phyloP scores from a whole-genome alignment of 2,888 invertebrate species.

The Graphium colonna region DNA sequence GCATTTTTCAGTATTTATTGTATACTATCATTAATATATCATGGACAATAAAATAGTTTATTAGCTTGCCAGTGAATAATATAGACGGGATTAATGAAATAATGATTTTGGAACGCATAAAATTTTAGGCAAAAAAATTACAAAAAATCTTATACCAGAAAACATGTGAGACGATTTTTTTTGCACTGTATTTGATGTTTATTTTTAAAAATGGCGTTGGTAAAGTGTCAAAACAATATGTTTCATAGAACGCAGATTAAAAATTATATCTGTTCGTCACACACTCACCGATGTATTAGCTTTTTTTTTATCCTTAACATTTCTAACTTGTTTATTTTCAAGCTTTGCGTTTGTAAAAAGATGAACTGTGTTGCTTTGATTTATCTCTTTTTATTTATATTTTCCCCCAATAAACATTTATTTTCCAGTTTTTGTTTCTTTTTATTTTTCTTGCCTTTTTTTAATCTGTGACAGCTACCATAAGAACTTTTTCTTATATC shows the following conservation, averaged over 20 bases:
- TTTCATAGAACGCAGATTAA: too few relatives aligned
- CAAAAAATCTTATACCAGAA: too few relatives aligned
- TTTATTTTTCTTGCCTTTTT: constrained; percentile 34
- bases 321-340: constrained; percentile 19
- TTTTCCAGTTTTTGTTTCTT: constrained; percentile 54
- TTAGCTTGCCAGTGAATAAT: not conserved
- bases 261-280: too few relatives aligned
- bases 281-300: not conserved
- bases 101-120: not conserved
- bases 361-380: constrained; percentile 47
- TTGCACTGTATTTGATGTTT: too few relatives aligned
- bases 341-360: constrained; percentile 26
- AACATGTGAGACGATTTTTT: too few relatives aligned
- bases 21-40: constrained; percentile 9
- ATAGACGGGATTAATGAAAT: not conserved
- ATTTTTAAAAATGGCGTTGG: too few relatives aligned
- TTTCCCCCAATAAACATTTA: constrained; percentile 62
- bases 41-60: constrained; percentile 16
- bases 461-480: too few relatives aligned
- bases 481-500: too few relatives aligned
- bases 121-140: too few relatives aligned
- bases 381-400: constrained; percentile 59
- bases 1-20: constrained; percentile 1
- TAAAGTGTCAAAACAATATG: too few relatives aligned
- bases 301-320: constrained; percentile 26